These are phyloP conservation scores for Nysson spinosus DNA, from an alignment of 2,888 invertebrate genomes.

Conservation along the genomic window DNA sequence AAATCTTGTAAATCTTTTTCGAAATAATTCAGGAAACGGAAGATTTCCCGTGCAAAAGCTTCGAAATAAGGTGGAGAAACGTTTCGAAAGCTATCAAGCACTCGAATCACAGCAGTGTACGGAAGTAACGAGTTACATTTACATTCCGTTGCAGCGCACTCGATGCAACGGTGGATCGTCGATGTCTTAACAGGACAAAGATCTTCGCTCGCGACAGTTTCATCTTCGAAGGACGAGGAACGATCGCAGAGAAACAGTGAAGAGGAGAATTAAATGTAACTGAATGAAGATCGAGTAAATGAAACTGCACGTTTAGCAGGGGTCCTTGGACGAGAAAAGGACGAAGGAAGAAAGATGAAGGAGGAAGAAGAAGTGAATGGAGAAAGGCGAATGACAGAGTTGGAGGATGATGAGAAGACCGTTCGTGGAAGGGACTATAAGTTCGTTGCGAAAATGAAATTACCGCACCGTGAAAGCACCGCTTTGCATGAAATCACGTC, in stretches of 20 bases:
- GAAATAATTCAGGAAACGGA: slow-evolving; percentile 1
- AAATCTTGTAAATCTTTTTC: too few species aligned
- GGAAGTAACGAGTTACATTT: slow-evolving; percentile 6
- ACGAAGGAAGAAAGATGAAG: slow-evolving; percentile 6
- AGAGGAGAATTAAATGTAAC: neutral
- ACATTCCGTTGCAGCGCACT: slow-evolving; percentile 2
- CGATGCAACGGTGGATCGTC: neutral
- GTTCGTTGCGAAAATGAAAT: slow-evolving; percentile 71
- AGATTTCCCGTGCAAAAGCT: slow-evolving; percentile 20
- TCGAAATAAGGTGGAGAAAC: slow-evolving; percentile 12
- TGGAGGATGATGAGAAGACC: slow-evolving; percentile 17
- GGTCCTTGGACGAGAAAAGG: slow-evolving; percentile 14
- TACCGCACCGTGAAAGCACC: slow-evolving; percentile 70
- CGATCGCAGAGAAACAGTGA: neutral
- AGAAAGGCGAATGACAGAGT: slow-evolving; percentile 44
- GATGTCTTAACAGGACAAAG: neutral
- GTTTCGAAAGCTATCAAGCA: neutral
- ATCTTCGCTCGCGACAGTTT: neutral
- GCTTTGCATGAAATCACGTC: slow-evolving; percentile 67
- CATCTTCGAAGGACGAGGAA: neutral
- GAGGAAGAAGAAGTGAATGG: too few species aligned
- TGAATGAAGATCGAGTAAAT: slow-evolving; percentile 55
- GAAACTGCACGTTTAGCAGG: slow-evolving; percentile 56
- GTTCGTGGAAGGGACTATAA: slow-evolving; percentile 48
- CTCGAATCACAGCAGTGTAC: neutral